These are phyloP conservation scores for Adela reaumurella DNA, from an alignment of 2,888 invertebrate species.

Conservation along the genomic window DNA sequence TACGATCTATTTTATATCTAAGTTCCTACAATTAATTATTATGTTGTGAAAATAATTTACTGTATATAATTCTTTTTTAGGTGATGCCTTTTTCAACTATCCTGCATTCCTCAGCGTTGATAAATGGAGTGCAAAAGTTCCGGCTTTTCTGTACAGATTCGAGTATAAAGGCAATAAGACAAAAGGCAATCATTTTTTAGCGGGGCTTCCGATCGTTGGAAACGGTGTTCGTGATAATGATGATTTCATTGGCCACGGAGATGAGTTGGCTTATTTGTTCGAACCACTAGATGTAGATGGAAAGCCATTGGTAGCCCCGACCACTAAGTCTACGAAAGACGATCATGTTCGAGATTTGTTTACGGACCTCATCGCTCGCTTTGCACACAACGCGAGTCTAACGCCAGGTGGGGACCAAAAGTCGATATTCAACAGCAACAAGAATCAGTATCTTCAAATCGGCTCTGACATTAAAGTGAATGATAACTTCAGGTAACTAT, in stretches of 20 bases:
- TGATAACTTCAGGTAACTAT: slow-evolving; percentile 33
- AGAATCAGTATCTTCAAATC: slow-evolving; percentile 34
- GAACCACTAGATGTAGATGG: slow-evolving; percentile 62
- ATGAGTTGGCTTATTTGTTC: slow-evolving; percentile 70
- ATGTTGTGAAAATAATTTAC: too few species aligned
- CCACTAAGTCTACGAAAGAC: slow-evolving; percentile 50
- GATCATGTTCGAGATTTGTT: slow-evolving; percentile 62
- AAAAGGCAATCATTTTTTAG: slow-evolving; percentile 62
- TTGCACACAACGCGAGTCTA: slow-evolving; percentile 46
- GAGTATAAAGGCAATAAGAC: slow-evolving; percentile 64
- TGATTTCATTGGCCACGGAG: slow-evolving; percentile 52
- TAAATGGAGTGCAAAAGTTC: slow-evolving; percentile 63
- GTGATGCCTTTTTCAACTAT: slow-evolving; percentile 72
- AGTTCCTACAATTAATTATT: too few species aligned
- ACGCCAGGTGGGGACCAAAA: slow-evolving; percentile 15
- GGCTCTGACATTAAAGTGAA: slow-evolving; percentile 25
- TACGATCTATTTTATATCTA: too few species aligned
- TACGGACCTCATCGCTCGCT: slow-evolving; percentile 64
- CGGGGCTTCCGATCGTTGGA: slow-evolving; percentile 62
- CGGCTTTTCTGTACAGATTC: slow-evolving; percentile 71
- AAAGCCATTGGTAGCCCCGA: slow-evolving; percentile 36
- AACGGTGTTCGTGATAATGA: slow-evolving; percentile 13
- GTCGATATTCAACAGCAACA: slow-evolving; percentile 22
- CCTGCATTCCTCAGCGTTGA: slow-evolving; percentile 70
- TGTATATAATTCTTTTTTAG: slow-evolving; percentile 36